Percentiles rank a stretch among this genome's conserved stretches.
phyloP scores from a whole-genome alignment of 1,140 invertebrate species.

The Panagrolaimus sp. region DNA sequence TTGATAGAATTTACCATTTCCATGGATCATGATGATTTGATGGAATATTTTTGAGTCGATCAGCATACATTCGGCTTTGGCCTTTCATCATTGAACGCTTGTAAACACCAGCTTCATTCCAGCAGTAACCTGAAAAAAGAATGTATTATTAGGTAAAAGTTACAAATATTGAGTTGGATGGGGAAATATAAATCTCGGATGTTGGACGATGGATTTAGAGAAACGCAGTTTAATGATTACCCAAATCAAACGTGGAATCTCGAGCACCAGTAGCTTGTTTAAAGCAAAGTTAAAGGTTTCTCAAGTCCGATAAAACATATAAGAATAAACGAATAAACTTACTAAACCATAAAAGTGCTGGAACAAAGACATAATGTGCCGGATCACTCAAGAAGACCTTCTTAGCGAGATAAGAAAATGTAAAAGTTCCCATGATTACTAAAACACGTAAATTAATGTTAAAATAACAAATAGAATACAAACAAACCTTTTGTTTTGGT shows the following conservation, averaged over 20 bases:
- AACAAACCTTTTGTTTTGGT: constrained; percentile 18
- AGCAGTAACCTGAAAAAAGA: constrained; percentile 28
- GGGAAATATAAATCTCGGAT: too few species aligned
- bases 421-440: constrained; percentile 30
- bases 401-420: constrained; percentile 12
- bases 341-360: background rate
- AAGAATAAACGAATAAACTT: background rate
- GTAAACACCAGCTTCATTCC: constrained; percentile 22
- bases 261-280: too few species aligned
- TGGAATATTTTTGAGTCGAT: constrained; percentile 10
- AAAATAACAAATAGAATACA: background rate
- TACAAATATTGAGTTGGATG: too few species aligned
- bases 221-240: too few species aligned
- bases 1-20: constrained; percentile 18
- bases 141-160: too few species aligned
- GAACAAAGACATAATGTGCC: background rate
- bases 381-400: constrained; percentile 23
- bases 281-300: too few species aligned
- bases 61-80: constrained; percentile 21
- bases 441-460: background rate
- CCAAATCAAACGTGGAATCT: too few species aligned
- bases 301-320: too few species aligned
- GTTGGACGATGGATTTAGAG: too few species aligned
- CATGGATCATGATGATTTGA: constrained; percentile 16
- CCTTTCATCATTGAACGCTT: constrained; percentile 29